These are phyloP conservation scores for Procapra przewalskii DNA, from an alignment of 2,113 vertebrate species.

Conservation along the genomic window DNA sequence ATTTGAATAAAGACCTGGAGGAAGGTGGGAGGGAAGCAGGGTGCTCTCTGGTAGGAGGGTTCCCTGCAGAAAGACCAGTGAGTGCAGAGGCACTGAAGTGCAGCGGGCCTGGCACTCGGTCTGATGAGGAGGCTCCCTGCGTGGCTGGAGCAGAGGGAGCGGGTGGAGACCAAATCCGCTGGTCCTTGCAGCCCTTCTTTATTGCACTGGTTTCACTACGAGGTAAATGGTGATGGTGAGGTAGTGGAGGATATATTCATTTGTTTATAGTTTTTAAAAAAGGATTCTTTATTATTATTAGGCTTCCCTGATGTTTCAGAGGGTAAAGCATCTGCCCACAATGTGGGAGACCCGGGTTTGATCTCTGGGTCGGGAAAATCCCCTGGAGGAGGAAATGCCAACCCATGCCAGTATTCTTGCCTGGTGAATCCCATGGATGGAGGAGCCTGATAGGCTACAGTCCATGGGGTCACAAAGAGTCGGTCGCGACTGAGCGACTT, in stretches of 20 bases:
- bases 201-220: background rate
- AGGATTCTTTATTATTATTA: background rate
- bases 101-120: background rate
- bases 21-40: background rate
- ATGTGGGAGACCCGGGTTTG: rapidly evolving
- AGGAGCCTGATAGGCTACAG: background rate
- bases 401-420: background rate
- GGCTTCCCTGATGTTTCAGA: background rate
- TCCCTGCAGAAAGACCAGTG: background rate
- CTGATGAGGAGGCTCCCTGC: background rate
- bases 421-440: background rate
- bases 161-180: background rate
- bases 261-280: background rate
- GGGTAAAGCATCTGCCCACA: background rate
- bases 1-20: background rate
- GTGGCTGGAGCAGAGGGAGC: background rate
- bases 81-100: background rate
- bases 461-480: background rate
- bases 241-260: background rate
- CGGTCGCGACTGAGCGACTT: rapidly evolving
- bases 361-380: background rate
- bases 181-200: background rate
- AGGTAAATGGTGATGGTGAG: background rate
- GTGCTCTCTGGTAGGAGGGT: background rate
- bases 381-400: background rate